These are phyloP conservation scores for Acholoe squamosa DNA, from an alignment of 2,888 invertebrate genomes.

Conservation along the genomic window DNA sequence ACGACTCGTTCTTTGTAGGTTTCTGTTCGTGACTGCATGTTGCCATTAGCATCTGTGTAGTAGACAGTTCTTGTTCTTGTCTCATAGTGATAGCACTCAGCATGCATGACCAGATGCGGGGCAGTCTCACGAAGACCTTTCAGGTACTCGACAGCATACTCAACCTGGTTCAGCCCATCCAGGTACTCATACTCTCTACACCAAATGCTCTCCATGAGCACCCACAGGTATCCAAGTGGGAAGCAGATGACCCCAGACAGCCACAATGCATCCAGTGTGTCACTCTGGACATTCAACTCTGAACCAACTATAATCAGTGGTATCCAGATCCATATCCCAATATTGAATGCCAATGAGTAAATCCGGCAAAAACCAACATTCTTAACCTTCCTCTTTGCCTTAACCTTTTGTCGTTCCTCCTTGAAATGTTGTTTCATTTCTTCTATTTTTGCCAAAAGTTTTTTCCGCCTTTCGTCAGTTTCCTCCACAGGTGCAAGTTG, in stretches of 20 bases:
- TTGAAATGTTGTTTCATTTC: not conserved
- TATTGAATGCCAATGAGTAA: not conserved
- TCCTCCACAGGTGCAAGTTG: not conserved
- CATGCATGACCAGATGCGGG: conserved; percentile 10
- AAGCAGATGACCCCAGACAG: not conserved
- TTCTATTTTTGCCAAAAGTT: not conserved
- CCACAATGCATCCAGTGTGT: not conserved
- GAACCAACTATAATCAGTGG: not conserved
- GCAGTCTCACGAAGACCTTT: not conserved
- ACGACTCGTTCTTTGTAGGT: conserved; percentile 42
- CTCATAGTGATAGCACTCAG: conserved; percentile 49
- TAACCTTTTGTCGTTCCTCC: not conserved
- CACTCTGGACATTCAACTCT: too few species aligned
- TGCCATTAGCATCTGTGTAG: conserved; percentile 49
- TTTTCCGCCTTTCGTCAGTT: too few species aligned
- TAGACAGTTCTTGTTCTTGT: not conserved
- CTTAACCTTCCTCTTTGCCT: not conserved
- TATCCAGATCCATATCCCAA: not conserved
- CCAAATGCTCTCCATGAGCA: not conserved
- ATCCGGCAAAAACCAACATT: not conserved
- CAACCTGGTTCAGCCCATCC: not conserved
- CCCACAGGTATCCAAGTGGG: not conserved
- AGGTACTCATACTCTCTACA: not conserved
- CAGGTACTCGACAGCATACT: not conserved
- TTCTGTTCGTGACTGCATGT: conserved; percentile 25